Percentiles rank a stretch among this genome's conserved stretches.
Evolutionary conservation across 1,140 invertebrate species (phyloP).

Genomic region (Lordiphosa clarofinis): DNA sequence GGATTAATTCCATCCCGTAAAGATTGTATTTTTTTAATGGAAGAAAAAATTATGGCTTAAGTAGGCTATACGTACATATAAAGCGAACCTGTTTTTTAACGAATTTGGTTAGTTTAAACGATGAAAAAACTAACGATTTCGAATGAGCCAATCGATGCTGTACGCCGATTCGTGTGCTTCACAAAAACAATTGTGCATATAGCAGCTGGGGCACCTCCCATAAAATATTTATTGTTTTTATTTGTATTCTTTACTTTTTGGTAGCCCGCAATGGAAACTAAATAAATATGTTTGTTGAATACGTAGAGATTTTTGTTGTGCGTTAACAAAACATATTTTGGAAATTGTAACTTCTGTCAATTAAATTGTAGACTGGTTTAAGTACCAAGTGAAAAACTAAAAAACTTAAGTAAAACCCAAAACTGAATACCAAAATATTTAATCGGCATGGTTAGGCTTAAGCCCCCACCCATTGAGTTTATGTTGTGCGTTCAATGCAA

Average conservation of each 20-base stretch:
- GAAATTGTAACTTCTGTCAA: constrained; percentile 79
- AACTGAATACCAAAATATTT: constrained; percentile 24
- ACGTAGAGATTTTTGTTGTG: constrained; percentile 57
- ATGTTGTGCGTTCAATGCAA: constrained; percentile 39
- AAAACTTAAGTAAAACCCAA: constrained; percentile 20
- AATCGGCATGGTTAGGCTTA: constrained; percentile 16
- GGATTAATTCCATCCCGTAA: too few relatives aligned
- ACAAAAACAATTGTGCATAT: too few relatives aligned
- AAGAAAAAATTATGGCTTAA: too few relatives aligned
- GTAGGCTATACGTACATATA: too few relatives aligned
- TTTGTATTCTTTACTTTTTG: constrained; percentile 22
- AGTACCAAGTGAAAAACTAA: constrained; percentile 52
- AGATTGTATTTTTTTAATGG: too few relatives aligned
- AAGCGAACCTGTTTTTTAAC: too few relatives aligned
- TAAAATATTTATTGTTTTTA: too few relatives aligned
- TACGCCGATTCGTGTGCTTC: too few relatives aligned
- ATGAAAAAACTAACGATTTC: too few relatives aligned
- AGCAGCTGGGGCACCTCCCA: too few relatives aligned
- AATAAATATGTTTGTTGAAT: constrained; percentile 51
- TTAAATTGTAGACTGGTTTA: constrained; percentile 79
- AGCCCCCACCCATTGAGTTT: constrained; percentile 24
- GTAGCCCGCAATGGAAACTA: constrained; percentile 19
- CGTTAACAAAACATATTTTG: constrained; percentile 40
- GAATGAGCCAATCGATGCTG: too few relatives aligned
- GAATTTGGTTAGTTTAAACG: too few relatives aligned